These are phyloP conservation scores for Clarias batrachus DNA, from an alignment of 2,113 vertebrate genomes.

Conservation along the genomic window DNA sequence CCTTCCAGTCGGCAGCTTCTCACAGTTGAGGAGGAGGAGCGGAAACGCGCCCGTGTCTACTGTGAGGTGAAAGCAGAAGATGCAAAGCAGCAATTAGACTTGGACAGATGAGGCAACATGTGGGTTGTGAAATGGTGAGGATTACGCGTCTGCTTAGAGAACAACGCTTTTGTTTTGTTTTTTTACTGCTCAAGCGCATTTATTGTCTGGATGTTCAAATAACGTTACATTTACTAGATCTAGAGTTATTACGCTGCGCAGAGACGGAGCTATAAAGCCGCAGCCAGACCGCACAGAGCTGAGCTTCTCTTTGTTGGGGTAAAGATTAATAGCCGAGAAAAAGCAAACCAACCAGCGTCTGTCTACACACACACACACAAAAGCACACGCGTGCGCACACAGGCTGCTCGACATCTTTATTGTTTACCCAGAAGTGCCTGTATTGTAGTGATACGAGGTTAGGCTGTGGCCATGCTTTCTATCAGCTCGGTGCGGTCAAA, in stretches of 20 bases:
- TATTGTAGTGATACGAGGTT: background rate
- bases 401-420: background rate
- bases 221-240: background rate
- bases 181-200: background rate
- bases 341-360: background rate
- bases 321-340: slow-evolving; percentile 7
- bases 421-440: background rate
- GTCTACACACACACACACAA: background rate
- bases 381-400: background rate
- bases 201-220: background rate
- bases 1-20: background rate
- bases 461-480: background rate
- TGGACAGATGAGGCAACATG: slow-evolving; percentile 8
- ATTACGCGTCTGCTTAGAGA: background rate
- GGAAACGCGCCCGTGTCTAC: background rate
- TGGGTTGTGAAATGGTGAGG: slow-evolving; percentile 13
- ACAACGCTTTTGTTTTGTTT: background rate
- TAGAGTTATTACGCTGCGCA: background rate
- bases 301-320: background rate
- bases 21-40: background rate
- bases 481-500: background rate
- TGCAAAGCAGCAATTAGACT: background rate
- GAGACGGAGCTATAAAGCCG: background rate
- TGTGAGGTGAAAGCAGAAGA: slow-evolving; percentile 3
- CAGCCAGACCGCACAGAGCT: background rate